phyloP scores from a whole-genome alignment of 2,888 invertebrate species.

The Leptarthrus brevirostris region DNA sequence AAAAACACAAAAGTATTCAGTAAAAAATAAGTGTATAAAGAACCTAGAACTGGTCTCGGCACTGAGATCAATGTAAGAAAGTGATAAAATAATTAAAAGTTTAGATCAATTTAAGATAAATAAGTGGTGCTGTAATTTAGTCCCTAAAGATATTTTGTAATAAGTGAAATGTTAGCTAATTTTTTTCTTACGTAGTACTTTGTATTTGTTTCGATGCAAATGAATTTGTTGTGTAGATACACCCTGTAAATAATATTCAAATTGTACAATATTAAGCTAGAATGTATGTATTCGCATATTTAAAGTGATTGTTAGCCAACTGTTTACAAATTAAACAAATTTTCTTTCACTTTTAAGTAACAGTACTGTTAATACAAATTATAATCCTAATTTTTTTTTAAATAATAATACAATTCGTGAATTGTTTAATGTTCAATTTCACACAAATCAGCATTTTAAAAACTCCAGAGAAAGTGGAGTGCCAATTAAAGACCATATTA shows the following conservation, averaged over 20 bases:
- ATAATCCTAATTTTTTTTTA: too few relatives aligned
- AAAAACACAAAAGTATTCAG: slow-evolving; percentile 29
- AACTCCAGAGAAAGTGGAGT: too few relatives aligned
- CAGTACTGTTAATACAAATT: too few relatives aligned
- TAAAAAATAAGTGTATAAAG: slow-evolving; percentile 18
- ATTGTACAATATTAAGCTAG: slow-evolving; percentile 35
- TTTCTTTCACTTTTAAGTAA: too few relatives aligned
- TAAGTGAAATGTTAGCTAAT: slow-evolving; percentile 43
- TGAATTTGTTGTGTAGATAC: slow-evolving; percentile 20
- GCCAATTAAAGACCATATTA: too few relatives aligned
- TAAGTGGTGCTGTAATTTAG: slow-evolving; percentile 54
- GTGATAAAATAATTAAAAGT: slow-evolving; percentile 45
- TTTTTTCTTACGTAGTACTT: slow-evolving; percentile 11
- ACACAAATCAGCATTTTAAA: too few relatives aligned
- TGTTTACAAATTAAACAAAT: too few relatives aligned
- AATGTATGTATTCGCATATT: slow-evolving; percentile 5
- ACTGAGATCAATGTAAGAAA: slow-evolving; percentile 29
- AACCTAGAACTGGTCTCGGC: slow-evolving; percentile 16
- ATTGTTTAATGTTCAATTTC: too few relatives aligned
- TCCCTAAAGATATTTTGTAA: slow-evolving; percentile 52
- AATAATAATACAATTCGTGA: too few relatives aligned
- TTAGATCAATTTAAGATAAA: slow-evolving; percentile 41
- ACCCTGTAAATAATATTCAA: slow-evolving; percentile 24
- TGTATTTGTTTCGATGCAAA: slow-evolving; percentile 23
- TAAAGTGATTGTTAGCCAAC: too few relatives aligned